A percentile compares a stretch with the other conserved stretches of the same genome.
These are phyloP conservation scores for Ophonus ardosiacus DNA, from an alignment of 2,888 invertebrate species.

Conservation along the genomic window DNA sequence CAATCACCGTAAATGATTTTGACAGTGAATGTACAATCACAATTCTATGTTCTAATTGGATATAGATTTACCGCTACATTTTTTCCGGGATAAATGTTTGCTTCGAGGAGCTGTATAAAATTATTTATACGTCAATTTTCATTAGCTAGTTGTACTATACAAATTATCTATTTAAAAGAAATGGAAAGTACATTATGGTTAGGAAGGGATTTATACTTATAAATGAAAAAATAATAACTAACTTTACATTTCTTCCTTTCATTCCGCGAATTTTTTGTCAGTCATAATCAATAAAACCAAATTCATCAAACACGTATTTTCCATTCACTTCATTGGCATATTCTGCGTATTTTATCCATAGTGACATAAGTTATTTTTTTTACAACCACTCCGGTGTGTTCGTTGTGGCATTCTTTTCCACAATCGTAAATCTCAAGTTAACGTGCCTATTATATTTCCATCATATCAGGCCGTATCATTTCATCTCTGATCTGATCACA, in stretches of 20 bases:
- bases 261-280: not conserved
- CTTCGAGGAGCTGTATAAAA: no score
- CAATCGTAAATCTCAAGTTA: slow-evolving; percentile 18
- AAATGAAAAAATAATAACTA: not conserved
- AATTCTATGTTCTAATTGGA: no score
- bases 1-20: no score
- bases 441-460: slow-evolving; percentile 45
- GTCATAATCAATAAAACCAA: not conserved
- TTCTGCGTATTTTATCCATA: not conserved
- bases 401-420: not conserved
- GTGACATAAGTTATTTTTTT: not conserved
- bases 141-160: no score
- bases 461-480: slow-evolving; percentile 16
- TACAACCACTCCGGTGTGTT: not conserved
- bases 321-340: not conserved
- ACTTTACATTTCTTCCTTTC: not conserved
- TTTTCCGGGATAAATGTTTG: no score
- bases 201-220: no score
- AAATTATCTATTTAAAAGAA: no score
- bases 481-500: slow-evolving; percentile 42
- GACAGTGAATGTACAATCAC: no score
- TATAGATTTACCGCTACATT: no score
- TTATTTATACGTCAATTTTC: no score
- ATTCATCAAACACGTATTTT: not conserved
- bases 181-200: no score